These are phyloP conservation scores for Leptura quadrifasciata DNA, from an alignment of 2,888 invertebrate genomes.

Conservation along the genomic window DNA sequence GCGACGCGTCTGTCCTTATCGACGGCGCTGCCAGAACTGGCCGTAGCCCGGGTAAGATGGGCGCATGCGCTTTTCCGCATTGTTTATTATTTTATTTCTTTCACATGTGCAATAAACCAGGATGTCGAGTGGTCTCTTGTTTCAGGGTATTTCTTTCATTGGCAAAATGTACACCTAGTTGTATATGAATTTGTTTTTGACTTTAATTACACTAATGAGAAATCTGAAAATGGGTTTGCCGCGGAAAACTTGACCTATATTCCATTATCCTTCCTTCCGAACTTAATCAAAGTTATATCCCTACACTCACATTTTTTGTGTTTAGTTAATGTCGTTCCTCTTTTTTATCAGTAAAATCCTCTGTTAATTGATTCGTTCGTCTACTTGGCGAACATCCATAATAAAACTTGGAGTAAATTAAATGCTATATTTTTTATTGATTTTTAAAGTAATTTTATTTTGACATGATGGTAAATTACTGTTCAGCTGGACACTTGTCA, in stretches of 20 bases:
- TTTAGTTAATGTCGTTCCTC: not conserved
- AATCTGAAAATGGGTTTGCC: constrained; percentile 5
- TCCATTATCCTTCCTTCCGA: not conserved
- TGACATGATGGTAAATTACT: too few species aligned
- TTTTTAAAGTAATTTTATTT: too few species aligned
- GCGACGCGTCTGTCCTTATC: constrained; percentile 66
- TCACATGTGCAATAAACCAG: constrained; percentile 24
- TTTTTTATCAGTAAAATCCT: too few species aligned
- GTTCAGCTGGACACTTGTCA: too few species aligned
- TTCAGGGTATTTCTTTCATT: not conserved
- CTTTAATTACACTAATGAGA: constrained; percentile 23
- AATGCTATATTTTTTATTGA: too few species aligned
- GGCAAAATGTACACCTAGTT: constrained; percentile 10
- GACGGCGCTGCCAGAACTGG: constrained; percentile 67
- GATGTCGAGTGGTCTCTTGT: constrained; percentile 12
- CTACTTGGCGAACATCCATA: too few species aligned
- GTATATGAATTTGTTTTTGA: not conserved
- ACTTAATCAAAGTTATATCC: constrained; percentile 7
- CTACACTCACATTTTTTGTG: not conserved
- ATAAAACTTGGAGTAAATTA: too few species aligned
- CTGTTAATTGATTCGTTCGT: too few species aligned
- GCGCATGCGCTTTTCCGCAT: constrained; percentile 69
- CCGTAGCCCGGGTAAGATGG: constrained; percentile 66
- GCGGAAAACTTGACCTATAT: constrained; percentile 29
- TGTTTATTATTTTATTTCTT: constrained; percentile 67